These are phyloP conservation scores for Geotrupes spiniger DNA, from an alignment of 2,888 invertebrate genomes.

Conservation along the genomic window DNA sequence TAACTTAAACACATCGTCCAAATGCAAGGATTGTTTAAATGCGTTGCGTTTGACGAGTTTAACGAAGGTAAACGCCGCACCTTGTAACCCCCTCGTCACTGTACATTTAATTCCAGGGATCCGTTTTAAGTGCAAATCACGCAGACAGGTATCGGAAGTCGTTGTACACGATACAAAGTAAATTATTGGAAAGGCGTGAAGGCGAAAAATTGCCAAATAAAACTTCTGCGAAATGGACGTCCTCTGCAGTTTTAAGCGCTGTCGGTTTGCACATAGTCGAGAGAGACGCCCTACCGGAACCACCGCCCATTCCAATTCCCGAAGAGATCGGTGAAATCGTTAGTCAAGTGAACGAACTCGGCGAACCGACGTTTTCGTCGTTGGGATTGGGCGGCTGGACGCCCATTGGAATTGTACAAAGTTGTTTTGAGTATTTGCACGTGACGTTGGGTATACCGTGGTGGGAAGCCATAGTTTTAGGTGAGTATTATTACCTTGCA, in stretches of 20 bases:
- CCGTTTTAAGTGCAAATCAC: neutral
- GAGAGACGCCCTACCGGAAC: constrained; percentile 34
- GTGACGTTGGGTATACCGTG: constrained; percentile 81
- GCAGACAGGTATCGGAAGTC: constrained; percentile 11
- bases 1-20: too few relatives aligned
- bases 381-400: constrained; percentile 80
- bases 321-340: constrained; percentile 32
- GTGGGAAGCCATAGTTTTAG: constrained; percentile 85
- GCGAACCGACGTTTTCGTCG: constrained; percentile 76
- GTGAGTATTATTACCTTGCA: constrained; percentile 47
- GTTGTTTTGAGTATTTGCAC: constrained; percentile 79
- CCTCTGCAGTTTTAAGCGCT: constrained; percentile 10
- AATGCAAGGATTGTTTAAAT: neutral
- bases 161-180: constrained; percentile 8
- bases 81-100: too few relatives aligned
- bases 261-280: constrained; percentile 21
- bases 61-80: neutral
- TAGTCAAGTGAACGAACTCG: constrained; percentile 48
- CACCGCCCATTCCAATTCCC: constrained; percentile 41
- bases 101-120: constrained; percentile 4
- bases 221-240: neutral
- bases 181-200: constrained; percentile 5
- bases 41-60: neutral
- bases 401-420: constrained; percentile 80
- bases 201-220: neutral